These are phyloP conservation scores for Stomatorhinus walkeri DNA, from an alignment of 2,797 vertebrate genomes.

Conservation along the genomic window DNA sequence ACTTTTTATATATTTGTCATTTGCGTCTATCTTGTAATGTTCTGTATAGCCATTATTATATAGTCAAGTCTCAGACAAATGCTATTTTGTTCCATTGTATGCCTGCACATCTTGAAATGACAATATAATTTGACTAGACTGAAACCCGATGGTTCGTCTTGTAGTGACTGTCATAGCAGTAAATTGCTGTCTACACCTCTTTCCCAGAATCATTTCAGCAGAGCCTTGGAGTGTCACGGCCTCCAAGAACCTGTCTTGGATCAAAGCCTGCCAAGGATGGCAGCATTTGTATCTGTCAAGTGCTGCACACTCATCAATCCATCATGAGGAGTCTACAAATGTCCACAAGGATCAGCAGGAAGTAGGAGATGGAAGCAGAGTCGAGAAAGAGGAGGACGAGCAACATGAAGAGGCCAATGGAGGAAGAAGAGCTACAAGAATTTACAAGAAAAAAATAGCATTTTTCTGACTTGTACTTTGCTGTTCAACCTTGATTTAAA, in stretches of 20 bases:
- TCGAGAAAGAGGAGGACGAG: background rate
- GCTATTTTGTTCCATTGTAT: background rate
- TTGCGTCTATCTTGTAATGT: background rate
- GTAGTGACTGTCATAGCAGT: background rate
- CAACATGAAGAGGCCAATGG: background rate
- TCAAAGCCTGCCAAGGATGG: background rate
- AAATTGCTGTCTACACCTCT: background rate
- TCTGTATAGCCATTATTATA: background rate
- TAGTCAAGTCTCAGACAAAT: background rate
- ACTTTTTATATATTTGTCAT: background rate
- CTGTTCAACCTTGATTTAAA: background rate
- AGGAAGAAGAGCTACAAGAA: background rate
- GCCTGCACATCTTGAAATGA: background rate
- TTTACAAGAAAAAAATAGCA: background rate
- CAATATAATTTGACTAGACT: background rate
- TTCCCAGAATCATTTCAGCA: background rate
- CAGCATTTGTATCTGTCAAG: background rate
- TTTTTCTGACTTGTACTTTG: background rate
- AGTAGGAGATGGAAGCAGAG: background rate
- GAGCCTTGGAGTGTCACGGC: background rate
- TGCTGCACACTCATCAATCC: background rate
- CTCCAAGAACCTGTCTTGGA: background rate
- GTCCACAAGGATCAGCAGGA: background rate
- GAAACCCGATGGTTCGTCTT: background rate
- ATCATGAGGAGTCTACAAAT: background rate